Base-by-base conservation (phyloP, 2,113 vertebrate genomes). In the Malaclemys terrapin region DNA sequence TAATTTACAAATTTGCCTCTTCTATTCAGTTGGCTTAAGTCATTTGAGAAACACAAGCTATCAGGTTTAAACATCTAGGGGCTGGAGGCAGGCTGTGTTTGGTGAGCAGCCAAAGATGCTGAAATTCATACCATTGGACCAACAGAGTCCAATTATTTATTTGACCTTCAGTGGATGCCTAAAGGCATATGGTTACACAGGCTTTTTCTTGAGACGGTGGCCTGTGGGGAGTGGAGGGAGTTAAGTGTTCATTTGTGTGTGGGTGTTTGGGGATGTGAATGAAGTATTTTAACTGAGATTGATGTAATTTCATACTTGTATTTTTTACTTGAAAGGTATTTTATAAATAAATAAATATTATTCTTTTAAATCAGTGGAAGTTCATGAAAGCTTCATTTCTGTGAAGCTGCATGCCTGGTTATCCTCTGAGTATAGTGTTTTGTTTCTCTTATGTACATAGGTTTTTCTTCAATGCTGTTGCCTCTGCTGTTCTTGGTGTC, bases 391-490 rank as follows among this genome's bases (percentile, higher is more conserved):
- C 10, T 78, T 38, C 38, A 76, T 78, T 47, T 78, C 12, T 49
- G 11, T n/a, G 38, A 17, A 78, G 38, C 14, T 76, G n/a, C 31
- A 54, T 35, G 19, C 27, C 27, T 45, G 20, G 38, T 27, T 53
- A 31, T 78, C 25, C 42, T 22, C 57, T 82, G 59, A 83, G 27
- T 25, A 75, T 12, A 75, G 42, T 81, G n/a, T 29, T 69, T 75
- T 62, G 49, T 87, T 42, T 76, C 78, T 38, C 57, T 35, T 69
- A 47, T 57, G 6, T 78, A 12, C 3, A 35, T 96, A 99, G 99
- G 98, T 98, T 84, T 85, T 99, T 99, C 96, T 98, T 99, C 78
- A 45, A 92, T 31, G 97, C 98, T 0, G 92, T 99, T 56, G 95
- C 88, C 53, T 98, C 99, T 2, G 98, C 99, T 3, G 93, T 93